Evolutionary conservation across 2,113 vertebrate species (phyloP).

Genomic region (Corythornis madagascariensis): DNA sequence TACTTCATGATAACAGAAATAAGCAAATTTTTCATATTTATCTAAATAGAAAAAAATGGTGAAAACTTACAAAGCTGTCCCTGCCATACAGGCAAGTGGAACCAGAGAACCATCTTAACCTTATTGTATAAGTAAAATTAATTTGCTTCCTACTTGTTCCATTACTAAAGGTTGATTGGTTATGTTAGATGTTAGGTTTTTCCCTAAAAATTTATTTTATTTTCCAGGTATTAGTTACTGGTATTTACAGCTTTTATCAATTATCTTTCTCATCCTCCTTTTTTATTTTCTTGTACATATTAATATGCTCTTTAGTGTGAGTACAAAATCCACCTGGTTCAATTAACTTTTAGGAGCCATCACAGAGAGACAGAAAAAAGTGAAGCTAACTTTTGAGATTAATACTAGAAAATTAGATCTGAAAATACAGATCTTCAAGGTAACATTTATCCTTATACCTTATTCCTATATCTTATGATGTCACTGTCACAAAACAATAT

Average conservation of each 20-base stretch:
- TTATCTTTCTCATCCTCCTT: not conserved
- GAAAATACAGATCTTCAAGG: not conserved
- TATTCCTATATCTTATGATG: not conserved
- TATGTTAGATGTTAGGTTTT: not conserved
- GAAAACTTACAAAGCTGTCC: not conserved
- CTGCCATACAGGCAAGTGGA: not conserved
- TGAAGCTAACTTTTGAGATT: not conserved
- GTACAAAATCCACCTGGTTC: not conserved
- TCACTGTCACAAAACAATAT: not conserved
- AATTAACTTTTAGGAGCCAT: not conserved
- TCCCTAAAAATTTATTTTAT: not conserved
- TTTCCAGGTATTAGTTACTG: not conserved
- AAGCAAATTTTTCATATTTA: not conserved
- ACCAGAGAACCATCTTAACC: not conserved
- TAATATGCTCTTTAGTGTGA: not conserved
- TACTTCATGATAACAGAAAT: not conserved
- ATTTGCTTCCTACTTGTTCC: not conserved
- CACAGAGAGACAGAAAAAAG: not conserved
- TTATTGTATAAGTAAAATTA: not conserved
- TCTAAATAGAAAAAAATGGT: not conserved
- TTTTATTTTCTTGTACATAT: not conserved
- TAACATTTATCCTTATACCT: not conserved
- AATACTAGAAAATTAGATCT: not conserved
- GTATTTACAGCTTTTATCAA: not conserved
- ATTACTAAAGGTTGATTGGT: not conserved